Evolutionary conservation across 2,113 vertebrate genomes (phyloP).

Genomic region (Chinchilla lanigera): DNA sequence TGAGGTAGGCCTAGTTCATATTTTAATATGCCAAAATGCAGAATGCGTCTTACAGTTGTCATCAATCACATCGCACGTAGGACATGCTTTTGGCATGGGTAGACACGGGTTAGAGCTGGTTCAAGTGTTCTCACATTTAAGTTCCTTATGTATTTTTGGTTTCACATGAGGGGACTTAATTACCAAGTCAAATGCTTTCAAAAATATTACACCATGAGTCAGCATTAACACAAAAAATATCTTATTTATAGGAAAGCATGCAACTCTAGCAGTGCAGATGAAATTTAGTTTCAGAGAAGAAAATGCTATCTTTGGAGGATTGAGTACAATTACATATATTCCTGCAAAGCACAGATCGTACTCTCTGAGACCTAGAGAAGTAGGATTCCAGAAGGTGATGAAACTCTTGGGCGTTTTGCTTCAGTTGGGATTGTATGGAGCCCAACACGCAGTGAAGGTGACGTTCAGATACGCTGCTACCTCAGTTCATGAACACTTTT

Average conservation of each 20-base stretch:
- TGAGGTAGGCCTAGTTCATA: neutral
- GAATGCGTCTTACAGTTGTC: neutral
- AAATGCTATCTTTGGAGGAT: neutral
- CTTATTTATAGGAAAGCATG: neutral
- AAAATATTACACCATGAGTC: neutral
- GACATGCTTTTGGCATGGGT: accelerated
- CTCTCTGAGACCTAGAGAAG: neutral
- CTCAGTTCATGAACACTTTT: neutral
- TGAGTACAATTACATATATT: neutral
- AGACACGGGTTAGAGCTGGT: neutral
- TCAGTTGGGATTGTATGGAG: neutral
- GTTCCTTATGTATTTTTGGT: neutral
- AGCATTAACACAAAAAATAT: neutral
- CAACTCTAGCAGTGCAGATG: neutral
- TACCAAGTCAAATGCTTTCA: neutral
- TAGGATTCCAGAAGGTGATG: neutral
- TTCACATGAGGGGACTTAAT: neutral
- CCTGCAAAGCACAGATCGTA: neutral
- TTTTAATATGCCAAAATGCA: neutral
- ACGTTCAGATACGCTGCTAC: neutral
- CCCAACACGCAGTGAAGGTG: neutral
- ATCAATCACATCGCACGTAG: too few species aligned
- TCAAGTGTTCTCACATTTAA: neutral
- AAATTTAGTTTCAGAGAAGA: neutral
- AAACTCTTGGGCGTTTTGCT: neutral